Conservation (phyloP, 2,888 invertebrate species). For the Pherbina coryleti region DNA sequence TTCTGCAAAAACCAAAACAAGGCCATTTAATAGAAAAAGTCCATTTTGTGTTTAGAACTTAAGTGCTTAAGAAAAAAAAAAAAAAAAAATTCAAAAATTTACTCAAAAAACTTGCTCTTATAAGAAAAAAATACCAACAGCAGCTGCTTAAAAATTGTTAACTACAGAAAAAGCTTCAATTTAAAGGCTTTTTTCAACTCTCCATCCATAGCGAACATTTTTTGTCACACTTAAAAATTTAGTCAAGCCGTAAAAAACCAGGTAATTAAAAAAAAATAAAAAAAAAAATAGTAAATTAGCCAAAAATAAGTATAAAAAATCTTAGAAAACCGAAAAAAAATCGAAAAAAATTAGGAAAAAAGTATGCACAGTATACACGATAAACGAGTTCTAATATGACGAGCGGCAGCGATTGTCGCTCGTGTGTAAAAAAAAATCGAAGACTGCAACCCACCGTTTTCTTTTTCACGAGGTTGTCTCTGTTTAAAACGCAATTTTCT, state of each 20-base stretch:
- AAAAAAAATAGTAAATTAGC: conserved; percentile 24
- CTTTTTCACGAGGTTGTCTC: neutral
- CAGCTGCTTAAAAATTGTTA: conserved; percentile 26
- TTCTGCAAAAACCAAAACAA: conserved; percentile 30
- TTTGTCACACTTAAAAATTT: conserved; percentile 49
- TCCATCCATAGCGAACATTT: conserved; percentile 56
- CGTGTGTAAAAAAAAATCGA: conserved; percentile 51
- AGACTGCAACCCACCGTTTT: conserved; percentile 50
- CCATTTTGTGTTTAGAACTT: conserved; percentile 59
- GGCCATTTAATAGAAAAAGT: conserved; percentile 48
- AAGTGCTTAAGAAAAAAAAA: conserved; percentile 45
- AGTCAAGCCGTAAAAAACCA: conserved; percentile 32
- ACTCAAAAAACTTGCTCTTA: conserved; percentile 37
- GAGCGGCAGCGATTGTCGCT: neutral
- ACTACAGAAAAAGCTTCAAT: conserved; percentile 36
- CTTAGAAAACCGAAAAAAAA: conserved; percentile 21
- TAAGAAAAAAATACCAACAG: conserved; percentile 31
- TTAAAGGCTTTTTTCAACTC: conserved; percentile 52
- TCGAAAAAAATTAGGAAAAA: neutral
- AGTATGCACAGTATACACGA: neutral
- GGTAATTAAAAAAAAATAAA: conserved; percentile 36
- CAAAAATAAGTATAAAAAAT: conserved; percentile 30
- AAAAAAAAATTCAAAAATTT: conserved; percentile 32
- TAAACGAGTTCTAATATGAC: neutral
- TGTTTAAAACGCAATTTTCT: conserved; percentile 4